These are phyloP conservation scores for Dinomys branickii DNA, from an alignment of 2,113 vertebrate species.

Conservation along the genomic window DNA sequence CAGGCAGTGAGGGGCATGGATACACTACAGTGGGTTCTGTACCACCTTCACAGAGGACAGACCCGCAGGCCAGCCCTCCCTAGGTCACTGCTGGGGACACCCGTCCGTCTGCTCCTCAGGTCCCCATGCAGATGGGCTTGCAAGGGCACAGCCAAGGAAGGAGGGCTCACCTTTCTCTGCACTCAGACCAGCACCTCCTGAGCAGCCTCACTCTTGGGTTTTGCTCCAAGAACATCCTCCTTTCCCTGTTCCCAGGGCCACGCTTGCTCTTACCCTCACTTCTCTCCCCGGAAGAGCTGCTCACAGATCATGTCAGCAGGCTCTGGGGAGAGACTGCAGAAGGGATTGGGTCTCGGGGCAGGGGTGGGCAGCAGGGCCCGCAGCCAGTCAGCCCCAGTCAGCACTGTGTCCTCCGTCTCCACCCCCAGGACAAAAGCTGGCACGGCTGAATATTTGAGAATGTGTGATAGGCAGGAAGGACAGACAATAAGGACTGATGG, in stretches of 20 bases:
- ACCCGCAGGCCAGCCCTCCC: background rate
- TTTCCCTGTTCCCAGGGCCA: background rate
- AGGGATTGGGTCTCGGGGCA: background rate
- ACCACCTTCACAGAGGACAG: background rate
- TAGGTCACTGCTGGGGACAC: background rate
- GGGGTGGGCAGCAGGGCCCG: too few relatives aligned
- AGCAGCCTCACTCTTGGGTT: accelerated
- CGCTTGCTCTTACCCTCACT: background rate
- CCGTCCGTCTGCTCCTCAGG: background rate
- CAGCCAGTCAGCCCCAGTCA: background rate
- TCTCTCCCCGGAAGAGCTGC: background rate
- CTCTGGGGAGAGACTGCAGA: background rate
- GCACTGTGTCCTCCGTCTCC: background rate
- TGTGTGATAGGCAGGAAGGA: background rate
- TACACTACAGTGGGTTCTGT: accelerated
- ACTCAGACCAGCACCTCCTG: background rate
- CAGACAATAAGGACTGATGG: accelerated
- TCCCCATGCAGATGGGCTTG: background rate
- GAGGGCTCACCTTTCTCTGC: background rate
- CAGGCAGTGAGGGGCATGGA: background rate
- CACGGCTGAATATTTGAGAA: background rate
- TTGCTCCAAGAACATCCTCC: accelerated
- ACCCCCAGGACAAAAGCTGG: background rate
- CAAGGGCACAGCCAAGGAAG: accelerated
- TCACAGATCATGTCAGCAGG: background rate